Percentiles rank a stretch among this genome's conserved stretches.
Evolutionary conservation across 2,797 vertebrate species (phyloP).

Genomic region (Epinephelus awoara): DNA sequence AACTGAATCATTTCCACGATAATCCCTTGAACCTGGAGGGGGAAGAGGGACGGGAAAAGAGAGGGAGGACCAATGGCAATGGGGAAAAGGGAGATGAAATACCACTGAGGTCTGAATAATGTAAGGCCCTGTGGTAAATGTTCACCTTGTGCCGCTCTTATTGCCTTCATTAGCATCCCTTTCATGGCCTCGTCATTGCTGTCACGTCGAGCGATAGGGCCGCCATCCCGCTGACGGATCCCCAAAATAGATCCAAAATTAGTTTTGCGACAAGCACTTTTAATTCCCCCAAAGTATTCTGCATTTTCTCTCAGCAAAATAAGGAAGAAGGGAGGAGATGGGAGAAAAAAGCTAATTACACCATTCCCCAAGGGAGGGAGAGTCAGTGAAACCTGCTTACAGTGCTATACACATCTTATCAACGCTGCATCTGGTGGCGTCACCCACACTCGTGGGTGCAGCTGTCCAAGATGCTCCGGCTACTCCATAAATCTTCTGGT

Average conservation of each 20-base stretch:
- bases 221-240: conserved; percentile 59
- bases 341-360: conserved; percentile 75
- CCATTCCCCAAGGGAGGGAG: conserved; percentile 59
- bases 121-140: conserved; percentile 66
- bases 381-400: conserved; percentile 79
- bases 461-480: conserved; percentile 59
- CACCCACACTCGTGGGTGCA: conserved; percentile 65
- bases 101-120: conserved; percentile 73
- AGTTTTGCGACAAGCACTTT: conserved; percentile 73
- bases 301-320: conserved; percentile 72
- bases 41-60: conserved; percentile 33
- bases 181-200: conserved; percentile 67
- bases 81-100: conserved; percentile 65
- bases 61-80: conserved; percentile 48
- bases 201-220: conserved; percentile 61
- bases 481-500: conserved; percentile 59
- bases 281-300: conserved; percentile 76
- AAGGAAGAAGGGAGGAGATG: conserved; percentile 63
- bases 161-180: conserved; percentile 79
- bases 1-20: conserved; percentile 60
- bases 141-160: conserved; percentile 69
- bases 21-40: conserved; percentile 59
- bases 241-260: conserved; percentile 79
- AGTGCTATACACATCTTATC: conserved; percentile 71
- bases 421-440: conserved; percentile 68